A percentile compares a stretch with the other conserved stretches of the same genome.
Conservation (phyloP, 2,888 invertebrate genomes). For the Volucella inanis region DNA sequence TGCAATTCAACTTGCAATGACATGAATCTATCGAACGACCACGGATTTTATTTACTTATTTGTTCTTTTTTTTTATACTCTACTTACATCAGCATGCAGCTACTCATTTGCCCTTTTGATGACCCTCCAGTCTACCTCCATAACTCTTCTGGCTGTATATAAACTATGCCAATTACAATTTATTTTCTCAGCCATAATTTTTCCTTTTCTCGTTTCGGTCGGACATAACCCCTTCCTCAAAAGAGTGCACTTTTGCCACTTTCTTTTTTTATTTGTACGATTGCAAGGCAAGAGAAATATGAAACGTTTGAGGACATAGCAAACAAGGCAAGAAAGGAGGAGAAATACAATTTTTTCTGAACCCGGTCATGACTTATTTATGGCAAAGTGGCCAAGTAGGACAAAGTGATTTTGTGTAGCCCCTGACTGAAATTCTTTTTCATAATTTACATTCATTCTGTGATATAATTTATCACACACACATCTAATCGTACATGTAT, state of each 20-base stretch:
- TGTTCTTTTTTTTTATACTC: constrained; percentile 12
- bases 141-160: constrained; percentile 41
- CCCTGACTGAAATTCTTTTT: constrained; percentile 30
- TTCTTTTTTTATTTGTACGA: not conserved
- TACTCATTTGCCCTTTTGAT: not conserved
- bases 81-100: constrained; percentile 3
- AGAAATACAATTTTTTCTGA: constrained; percentile 34
- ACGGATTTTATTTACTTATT: constrained; percentile 16
- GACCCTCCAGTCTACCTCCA: constrained; percentile 27
- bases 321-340: not conserved
- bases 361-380: constrained; percentile 65
- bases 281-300: constrained; percentile 38
- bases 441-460: constrained; percentile 49
- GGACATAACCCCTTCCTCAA: not conserved
- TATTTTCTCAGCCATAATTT: constrained; percentile 65
- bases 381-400: constrained; percentile 70
- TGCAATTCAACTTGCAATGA: constrained; percentile 62
- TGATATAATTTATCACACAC: constrained; percentile 22
- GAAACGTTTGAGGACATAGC: constrained; percentile 42
- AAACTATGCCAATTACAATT: constrained; percentile 71
- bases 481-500: not conserved
- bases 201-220: constrained; percentile 10
- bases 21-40: constrained; percentile 52
- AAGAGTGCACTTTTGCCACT: constrained; percentile 9
- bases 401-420: constrained; percentile 65